Conservation (phyloP, 2,113 vertebrate genomes). For the Bujurquina vittata region DNA sequence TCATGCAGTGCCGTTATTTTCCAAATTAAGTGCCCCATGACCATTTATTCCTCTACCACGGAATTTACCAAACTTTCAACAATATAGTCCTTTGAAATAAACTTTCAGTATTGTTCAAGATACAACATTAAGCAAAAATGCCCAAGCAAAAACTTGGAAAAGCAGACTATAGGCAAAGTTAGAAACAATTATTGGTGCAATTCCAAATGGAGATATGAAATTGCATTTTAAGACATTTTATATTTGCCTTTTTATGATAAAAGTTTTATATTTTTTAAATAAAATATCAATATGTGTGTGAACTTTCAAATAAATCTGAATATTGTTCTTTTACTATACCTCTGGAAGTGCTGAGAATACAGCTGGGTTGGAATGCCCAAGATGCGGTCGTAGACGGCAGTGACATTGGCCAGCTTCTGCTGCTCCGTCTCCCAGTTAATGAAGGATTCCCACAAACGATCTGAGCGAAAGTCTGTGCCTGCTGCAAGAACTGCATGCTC, state of each 20-base stretch:
- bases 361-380: conserved; percentile 95
- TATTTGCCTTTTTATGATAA: not conserved
- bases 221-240: not conserved
- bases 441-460: conserved; percentile 97
- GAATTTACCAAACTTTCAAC: no score
- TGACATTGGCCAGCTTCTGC: conserved; percentile 90
- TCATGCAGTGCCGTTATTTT: not conserved
- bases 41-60: not conserved
- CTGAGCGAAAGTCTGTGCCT: conserved; percentile 97
- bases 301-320: not conserved
- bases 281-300: not conserved
- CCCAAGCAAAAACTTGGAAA: not conserved
- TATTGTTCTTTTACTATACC: conserved; percentile 68
- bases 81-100: no score
- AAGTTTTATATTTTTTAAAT: not conserved
- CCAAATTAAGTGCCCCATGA: not conserved
- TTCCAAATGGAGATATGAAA: not conserved
- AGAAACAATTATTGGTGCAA: not conserved
- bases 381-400: conserved; percentile 92
- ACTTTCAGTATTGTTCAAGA: not conserved
- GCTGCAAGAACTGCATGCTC: conserved; percentile 95
- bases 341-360: conserved; percentile 97
- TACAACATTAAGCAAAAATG: not conserved
- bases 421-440: conserved; percentile 95
- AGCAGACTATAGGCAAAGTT: not conserved